phyloP scores from a whole-genome alignment of 2,888 invertebrate genomes.

The Herminia tarsipennalis region DNA sequence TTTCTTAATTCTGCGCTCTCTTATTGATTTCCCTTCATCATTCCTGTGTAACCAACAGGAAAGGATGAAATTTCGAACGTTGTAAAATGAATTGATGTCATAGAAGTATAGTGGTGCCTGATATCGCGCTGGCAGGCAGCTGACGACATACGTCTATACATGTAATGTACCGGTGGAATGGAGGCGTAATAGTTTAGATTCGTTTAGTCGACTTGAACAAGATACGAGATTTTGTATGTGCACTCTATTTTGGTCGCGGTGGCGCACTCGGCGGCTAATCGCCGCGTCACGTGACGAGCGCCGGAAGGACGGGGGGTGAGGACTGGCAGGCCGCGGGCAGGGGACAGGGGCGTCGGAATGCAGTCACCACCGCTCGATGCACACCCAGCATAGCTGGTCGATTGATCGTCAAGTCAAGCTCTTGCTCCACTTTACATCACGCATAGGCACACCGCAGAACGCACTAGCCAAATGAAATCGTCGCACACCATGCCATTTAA shows the following conservation, averaged over 20 bases:
- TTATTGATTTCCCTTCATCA: no score
- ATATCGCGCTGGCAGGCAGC: background rate
- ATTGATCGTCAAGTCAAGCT: conserved; percentile 67
- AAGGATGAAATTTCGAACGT: background rate
- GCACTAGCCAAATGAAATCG: conserved; percentile 27
- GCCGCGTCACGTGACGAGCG: conserved; percentile 82
- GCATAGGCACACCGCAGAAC: conserved; percentile 12
- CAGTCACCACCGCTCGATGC: conserved; percentile 80
- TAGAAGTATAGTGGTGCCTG: background rate
- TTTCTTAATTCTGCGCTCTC: no score
- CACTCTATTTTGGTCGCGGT: conserved; percentile 83
- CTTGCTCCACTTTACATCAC: conserved; percentile 44
- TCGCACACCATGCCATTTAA: no score
- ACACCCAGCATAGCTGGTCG: conserved; percentile 66
- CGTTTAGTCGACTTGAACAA: conserved; percentile 52
- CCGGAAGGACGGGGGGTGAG: conserved; percentile 81
- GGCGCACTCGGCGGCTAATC: conserved; percentile 83
- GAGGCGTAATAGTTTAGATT: conserved; percentile 66
- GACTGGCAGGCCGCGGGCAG: conserved; percentile 52
- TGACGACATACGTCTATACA: background rate
- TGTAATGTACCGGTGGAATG: conserved; percentile 36
- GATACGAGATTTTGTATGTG: conserved; percentile 57
- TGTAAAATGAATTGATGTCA: background rate
- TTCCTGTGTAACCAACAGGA: no score
- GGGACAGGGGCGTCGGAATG: conserved; percentile 74